These are phyloP conservation scores for Lucilia sericata DNA, from an alignment of 1,140 invertebrate species.

Conservation along the genomic window DNA sequence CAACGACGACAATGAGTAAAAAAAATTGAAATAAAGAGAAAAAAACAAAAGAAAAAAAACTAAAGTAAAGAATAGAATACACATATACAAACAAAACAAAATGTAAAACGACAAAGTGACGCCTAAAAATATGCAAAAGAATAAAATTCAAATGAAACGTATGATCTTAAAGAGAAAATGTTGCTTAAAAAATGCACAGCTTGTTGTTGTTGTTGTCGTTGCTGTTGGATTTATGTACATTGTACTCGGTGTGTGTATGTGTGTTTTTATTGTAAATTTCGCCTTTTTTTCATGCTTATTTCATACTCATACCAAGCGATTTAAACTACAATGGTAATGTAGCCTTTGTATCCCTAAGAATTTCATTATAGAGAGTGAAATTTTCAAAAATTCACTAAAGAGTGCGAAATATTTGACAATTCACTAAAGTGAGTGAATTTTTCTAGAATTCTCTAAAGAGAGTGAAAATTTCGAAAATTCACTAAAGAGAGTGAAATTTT, in stretches of 20 bases:
- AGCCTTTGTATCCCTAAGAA: too few relatives aligned
- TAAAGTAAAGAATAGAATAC: background rate
- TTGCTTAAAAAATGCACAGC: background rate
- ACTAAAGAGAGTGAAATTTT: too few relatives aligned
- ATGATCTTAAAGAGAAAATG: background rate
- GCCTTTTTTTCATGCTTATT: conserved; percentile 4
- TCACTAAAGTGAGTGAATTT: too few relatives aligned
- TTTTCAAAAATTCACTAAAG: too few relatives aligned
- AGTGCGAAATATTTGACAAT: too few relatives aligned
- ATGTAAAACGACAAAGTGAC: conserved; percentile 21
- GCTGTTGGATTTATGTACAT: background rate
- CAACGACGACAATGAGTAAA: conserved; percentile 4
- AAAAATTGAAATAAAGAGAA: background rate
- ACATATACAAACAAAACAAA: background rate
- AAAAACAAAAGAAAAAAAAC: background rate
- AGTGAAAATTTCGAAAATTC: too few relatives aligned
- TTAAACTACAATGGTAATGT: too few relatives aligned
- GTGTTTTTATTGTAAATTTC: too few relatives aligned
- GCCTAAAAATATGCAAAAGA: conserved; percentile 34
- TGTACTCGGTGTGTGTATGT: background rate
- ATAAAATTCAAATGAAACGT: background rate
- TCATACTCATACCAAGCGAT: background rate
- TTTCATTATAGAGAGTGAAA: too few relatives aligned
- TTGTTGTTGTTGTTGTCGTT: background rate
- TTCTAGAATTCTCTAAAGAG: too few relatives aligned